Evolutionary conservation across 2,888 invertebrate species (phyloP), one percentile per base, ranked within the genome.

Genomic region (Choreutis nemorana): DNA sequence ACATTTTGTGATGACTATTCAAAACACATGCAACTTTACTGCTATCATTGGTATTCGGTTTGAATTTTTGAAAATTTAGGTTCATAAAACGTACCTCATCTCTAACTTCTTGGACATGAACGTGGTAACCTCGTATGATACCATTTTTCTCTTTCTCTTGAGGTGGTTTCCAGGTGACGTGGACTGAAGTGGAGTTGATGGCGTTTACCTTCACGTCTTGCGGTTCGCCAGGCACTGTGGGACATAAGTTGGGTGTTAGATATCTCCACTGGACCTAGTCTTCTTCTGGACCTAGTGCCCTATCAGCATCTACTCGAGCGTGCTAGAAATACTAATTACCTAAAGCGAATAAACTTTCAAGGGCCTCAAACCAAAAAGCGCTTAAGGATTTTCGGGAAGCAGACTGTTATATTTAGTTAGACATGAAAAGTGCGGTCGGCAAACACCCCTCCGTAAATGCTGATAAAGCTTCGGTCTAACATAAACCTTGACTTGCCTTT

Each of bases 141-240:
- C 97, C 97, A 60, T 97, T 95, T 39, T 92, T 87, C 50, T 97
- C 95, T 53, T 92, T 91, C 45, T 90, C 89, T 35, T 85, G 83
- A 0, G 98, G 99, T 4, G 94, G 91, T 55, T 93, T 90, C 99
- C 99, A 99, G 37, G 88, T 86, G 29, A 98, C 94, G 63, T 89
- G 89, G 44, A 98, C 89, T 20, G 96, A 87, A n/a, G 97, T 97
- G 1, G 98, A 97, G 81, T 97, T 98, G 59, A 97, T 83, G 12
- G 93, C 85, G 36, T 84, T 86, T 23, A 90, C 91, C 68, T 89
- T 89, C 39, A 99, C 94, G 55, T 94, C 91, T 70, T 92, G 91
- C 26, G 98, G 98, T 75, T 96, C 92, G 42, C 97, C 97, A 49
- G 98, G 98, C 83, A 99, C 98, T 98, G 87, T 77, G 82, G n/a